These are phyloP conservation scores for Tetragnatha montana DNA, from an alignment of 2,888 invertebrate species.

Conservation along the genomic window DNA sequence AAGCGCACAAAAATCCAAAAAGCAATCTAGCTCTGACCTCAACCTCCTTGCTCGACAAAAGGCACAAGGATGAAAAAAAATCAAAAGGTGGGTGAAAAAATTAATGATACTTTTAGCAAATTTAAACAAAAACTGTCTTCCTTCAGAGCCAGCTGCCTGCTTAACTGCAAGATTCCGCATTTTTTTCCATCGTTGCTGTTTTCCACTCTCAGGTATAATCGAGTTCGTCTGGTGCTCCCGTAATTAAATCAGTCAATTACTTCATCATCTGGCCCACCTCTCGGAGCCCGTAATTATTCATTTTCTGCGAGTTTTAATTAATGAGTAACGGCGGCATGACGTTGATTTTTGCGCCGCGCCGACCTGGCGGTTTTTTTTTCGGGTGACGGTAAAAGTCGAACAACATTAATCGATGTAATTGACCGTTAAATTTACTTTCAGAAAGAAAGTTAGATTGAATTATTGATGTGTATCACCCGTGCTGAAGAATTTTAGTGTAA, in stretches of 20 bases:
- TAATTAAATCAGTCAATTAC: slow-evolving; percentile 31
- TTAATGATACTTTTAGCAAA: slow-evolving; percentile 1
- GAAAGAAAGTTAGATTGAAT: no score
- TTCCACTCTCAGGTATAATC: slow-evolving; percentile 13
- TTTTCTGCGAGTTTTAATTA: slow-evolving; percentile 31
- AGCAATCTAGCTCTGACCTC: neutral
- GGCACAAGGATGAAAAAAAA: neutral
- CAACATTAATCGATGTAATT: no score
- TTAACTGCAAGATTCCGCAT: neutral
- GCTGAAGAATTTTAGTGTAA: no score
- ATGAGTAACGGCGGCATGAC: slow-evolving; percentile 6
- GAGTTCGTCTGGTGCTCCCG: neutral
- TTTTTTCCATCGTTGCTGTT: neutral
- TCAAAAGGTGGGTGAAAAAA: neutral
- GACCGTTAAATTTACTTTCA: no score
- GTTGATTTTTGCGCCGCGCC: neutral
- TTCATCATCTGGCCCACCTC: neutral
- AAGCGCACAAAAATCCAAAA: neutral
- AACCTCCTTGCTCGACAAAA: neutral
- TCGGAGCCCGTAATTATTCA: slow-evolving; percentile 10
- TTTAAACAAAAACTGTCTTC: slow-evolving; percentile 1
- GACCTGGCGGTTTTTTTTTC: neutral
- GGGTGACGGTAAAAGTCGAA: no score
- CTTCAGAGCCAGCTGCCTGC: slow-evolving; percentile 2
- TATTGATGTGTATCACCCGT: no score